Base-by-base conservation (phyloP, 2,888 invertebrate species). In the Trachelus iudaicus region DNA sequence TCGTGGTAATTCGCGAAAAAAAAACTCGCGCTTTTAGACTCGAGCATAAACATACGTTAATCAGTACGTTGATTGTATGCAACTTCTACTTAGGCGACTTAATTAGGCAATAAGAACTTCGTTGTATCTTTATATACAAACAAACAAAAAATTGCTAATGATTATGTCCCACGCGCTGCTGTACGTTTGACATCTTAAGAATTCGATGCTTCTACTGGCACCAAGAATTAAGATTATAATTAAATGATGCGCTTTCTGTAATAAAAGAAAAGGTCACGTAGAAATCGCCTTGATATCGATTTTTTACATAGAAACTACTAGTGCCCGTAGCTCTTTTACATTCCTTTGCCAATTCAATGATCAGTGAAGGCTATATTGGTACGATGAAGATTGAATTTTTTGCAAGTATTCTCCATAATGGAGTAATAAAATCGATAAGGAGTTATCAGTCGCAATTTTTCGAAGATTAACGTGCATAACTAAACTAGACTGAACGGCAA, bases 371-470 rank as follows among this genome's bases (percentile, higher is more conserved):
- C 56, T 56, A 56, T 23, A 56, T 56, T 23, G 56, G 23, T 23
- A 56, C 56, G 23, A 56, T 23, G 56, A 56, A 23, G 56, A 56
- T 56, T 9, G 56, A 56, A 56, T 23, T 56, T 56, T 23, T 56
- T 23, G 56, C 56, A 23, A 23, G 6, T 56, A 23, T 56, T 56
- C 56, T 56, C 56, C 56, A 56, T 9, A 2, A 9, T 23, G 56
- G 23, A 56, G 56, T 23, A 23, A 23, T 56, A 56, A 23, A 56
- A 56, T 56, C 56, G 9, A 56, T 56, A 35, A n/a, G 30, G 73
- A 34, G 35, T 79, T 78, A 75, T 69, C 79, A 78, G 69, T 56
- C 30, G 33, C 75, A 79, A 68, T 71, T 71, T 9, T 31, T 30
- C 13, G 15, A 71, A 30, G 15, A 71, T 71, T 34, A 12, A 71